A percentile compares a stretch with the other conserved stretches of the same genome.
Conservation (phyloP, 2,888 invertebrate species). For the Cremastinae sp. region DNA sequence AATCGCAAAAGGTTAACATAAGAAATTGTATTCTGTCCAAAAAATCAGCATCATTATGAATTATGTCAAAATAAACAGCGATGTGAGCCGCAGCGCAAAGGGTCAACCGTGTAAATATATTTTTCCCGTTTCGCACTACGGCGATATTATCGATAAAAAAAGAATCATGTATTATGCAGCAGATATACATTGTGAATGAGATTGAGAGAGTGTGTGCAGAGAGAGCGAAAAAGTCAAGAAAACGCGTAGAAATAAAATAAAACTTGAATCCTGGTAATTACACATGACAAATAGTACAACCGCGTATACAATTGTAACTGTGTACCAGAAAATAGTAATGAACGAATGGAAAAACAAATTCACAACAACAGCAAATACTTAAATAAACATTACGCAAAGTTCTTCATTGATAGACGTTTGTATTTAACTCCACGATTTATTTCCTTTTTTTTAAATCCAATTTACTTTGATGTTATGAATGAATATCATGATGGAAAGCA, state of each 20-base stretch:
- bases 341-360: conserved; percentile 59
- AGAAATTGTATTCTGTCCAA: conserved; percentile 15
- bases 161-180: conserved; percentile 39
- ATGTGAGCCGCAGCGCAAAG: conserved; percentile 39
- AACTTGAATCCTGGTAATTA: conserved; percentile 61
- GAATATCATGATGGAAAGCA: conserved; percentile 23
- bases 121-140: conserved; percentile 43
- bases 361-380: conserved; percentile 36
- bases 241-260: conserved; percentile 41
- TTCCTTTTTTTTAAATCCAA: conserved; percentile 16
- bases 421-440: conserved; percentile 10
- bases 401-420: conserved; percentile 40
- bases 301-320: conserved; percentile 64
- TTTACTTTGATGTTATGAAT: conserved; percentile 17
- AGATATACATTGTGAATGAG: conserved; percentile 45
- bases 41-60: conserved; percentile 37
- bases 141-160: conserved; percentile 51
- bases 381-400: conserved; percentile 60
- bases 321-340: conserved; percentile 62
- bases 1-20: no score
- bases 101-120: conserved; percentile 58
- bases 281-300: conserved; percentile 65
- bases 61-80: conserved; percentile 44
- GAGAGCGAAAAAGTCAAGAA: conserved; percentile 17
- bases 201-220: conserved; percentile 19